Percentiles rank a stretch among this genome's conserved stretches.
These are phyloP conservation scores for Ctenomys sociabilis DNA, from an alignment of 2,113 vertebrate species.

Conservation along the genomic window DNA sequence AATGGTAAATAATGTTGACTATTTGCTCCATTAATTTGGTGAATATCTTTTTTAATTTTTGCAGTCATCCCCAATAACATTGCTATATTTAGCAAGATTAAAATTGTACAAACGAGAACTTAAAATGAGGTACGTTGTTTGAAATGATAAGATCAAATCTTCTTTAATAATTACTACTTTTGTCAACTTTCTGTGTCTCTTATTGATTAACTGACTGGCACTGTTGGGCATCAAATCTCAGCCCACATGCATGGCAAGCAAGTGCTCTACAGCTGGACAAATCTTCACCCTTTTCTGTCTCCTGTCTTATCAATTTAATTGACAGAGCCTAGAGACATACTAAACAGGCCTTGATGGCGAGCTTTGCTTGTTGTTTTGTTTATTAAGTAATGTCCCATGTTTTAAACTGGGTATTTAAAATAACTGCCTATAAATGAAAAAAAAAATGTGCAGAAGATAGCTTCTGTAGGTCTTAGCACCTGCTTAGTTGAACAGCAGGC, in stretches of 20 bases:
- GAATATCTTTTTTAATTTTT: neutral
- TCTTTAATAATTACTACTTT: neutral
- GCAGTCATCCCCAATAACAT: neutral
- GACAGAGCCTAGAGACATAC: neutral
- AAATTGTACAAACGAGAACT: neutral
- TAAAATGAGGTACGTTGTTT: neutral
- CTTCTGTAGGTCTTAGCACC: conserved; percentile 19
- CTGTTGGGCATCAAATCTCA: neutral
- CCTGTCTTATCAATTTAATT: neutral
- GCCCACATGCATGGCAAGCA: neutral
- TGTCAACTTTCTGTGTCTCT: neutral
- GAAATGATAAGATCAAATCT: neutral
- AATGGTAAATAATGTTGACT: neutral
- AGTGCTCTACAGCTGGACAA: neutral
- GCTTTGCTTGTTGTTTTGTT: neutral
- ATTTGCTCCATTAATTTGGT: neutral
- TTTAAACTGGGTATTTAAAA: conserved; percentile 19
- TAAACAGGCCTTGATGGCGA: neutral
- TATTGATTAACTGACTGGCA: neutral
- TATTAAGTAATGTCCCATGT: neutral
- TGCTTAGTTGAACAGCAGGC: neutral
- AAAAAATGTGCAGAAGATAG: neutral
- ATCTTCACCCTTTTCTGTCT: neutral
- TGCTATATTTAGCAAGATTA: neutral
- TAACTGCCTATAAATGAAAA: neutral